phyloP scores from a whole-genome alignment of 2,797 vertebrate genomes.

The Sebastes goodei region DNA sequence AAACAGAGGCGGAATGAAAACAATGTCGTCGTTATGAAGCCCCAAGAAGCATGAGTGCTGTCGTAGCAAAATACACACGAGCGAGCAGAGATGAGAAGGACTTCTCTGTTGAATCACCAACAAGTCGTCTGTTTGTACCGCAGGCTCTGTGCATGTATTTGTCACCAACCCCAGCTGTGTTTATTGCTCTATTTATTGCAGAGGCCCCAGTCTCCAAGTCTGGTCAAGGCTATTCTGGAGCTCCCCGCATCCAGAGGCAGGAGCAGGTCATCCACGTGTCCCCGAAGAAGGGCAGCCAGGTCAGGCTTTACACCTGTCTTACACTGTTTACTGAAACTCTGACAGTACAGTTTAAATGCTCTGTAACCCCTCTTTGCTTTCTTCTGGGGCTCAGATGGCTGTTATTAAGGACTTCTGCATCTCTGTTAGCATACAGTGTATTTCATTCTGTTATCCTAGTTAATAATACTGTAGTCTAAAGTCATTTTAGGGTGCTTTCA shows the following conservation, averaged over 20 bases:
- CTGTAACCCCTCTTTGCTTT: neutral
- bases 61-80: conserved; percentile 26
- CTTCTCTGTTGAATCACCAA: conserved; percentile 19
- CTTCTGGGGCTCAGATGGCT: neutral
- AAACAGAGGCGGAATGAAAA: conserved; percentile 32
- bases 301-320: conserved; percentile 61
- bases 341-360: neutral
- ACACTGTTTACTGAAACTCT: neutral
- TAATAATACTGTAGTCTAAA: neutral
- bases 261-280: conserved; percentile 97
- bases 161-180: conserved; percentile 26
- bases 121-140: conserved; percentile 27
- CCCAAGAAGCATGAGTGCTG: conserved; percentile 19
- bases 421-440: neutral
- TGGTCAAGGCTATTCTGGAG: conserved; percentile 89
- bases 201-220: conserved; percentile 88
- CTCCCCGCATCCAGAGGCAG: conserved; percentile 93
- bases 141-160: conserved; percentile 22
- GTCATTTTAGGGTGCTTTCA: neutral
- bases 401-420: neutral
- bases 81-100: conserved; percentile 1
- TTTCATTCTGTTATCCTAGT: neutral
- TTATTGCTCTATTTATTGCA: conserved; percentile 74
- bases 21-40: neutral
- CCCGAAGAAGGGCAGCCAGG: conserved; percentile 96